phyloP scores from a whole-genome alignment of 2,888 invertebrate species.

The Cantharis flavilabris region DNA sequence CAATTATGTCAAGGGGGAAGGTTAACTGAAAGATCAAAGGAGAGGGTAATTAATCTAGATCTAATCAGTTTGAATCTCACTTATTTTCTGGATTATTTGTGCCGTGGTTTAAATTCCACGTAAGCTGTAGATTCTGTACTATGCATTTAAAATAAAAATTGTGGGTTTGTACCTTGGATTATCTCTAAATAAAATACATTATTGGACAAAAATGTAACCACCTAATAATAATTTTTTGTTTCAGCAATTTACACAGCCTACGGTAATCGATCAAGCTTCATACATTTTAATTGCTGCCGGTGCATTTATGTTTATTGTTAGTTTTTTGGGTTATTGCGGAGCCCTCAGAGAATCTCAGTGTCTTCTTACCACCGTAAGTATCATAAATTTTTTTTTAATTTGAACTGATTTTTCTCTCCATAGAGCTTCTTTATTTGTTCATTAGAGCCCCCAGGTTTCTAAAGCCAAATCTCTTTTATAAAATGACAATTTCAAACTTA shows the following conservation, averaged over 20 bases:
- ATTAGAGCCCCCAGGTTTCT: not conserved
- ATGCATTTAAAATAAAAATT: too few relatives aligned
- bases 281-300: conserved; percentile 72
- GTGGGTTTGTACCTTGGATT: too few relatives aligned
- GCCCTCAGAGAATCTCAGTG: conserved; percentile 70
- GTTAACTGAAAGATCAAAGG: too few relatives aligned
- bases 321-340: conserved; percentile 74
- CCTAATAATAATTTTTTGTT: conserved; percentile 39
- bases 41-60: too few relatives aligned
- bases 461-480: too few relatives aligned
- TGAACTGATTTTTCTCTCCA: not conserved
- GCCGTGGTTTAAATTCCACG: too few relatives aligned
- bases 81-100: too few relatives aligned
- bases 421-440: not conserved
- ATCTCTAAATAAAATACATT: not conserved
- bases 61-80: too few relatives aligned
- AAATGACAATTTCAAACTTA: too few relatives aligned
- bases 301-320: conserved; percentile 71
- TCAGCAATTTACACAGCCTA: conserved; percentile 64
- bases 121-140: too few relatives aligned
- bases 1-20: too few relatives aligned
- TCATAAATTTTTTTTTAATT: too few relatives aligned
- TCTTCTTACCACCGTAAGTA: conserved; percentile 69
- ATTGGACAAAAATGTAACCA: not conserved
- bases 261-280: conserved; percentile 68